Base-by-base conservation (phyloP, 1,140 invertebrate genomes). In the Drosophila punjabiensis region DNA sequence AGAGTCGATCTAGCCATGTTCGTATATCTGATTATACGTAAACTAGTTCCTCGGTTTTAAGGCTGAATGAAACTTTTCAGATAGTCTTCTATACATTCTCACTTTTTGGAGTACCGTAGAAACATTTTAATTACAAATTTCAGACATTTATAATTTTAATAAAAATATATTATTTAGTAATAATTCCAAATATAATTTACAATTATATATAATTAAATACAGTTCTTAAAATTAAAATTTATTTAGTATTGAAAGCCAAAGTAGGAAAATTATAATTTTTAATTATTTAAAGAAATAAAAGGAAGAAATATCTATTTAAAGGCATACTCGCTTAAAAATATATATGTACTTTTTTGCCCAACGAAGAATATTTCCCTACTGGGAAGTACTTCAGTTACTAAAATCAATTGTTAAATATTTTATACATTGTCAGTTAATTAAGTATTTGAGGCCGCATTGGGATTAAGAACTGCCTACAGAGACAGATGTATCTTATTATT, bases 391-490 rank as follows among this genome's bases (percentile, higher is more conserved):
- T 37, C 13, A 14, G 7, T 20, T 35, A 13, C 18, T 55, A 8
- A 11, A 24, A 5, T 47, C 33, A 18, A 43, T 1, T 3, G 16
- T 35, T n/a, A 16, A 20, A 13, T 32, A 64, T 28, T 61, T 33
- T n/a, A 33, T 66, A 61, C 30, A 66, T 24, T 66, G 1, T 3
- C 11, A 37, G 16, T 14, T 43, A 32, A 5, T 18, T 37, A 62
- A 66, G 63, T 66, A 33, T 43, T 43, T 33, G 1, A 10, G 39
- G 39, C 37, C 64, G 58, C 63, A 65, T 24, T 41, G 63, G 37
- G 3, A 41, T 62, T 30, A 37, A 6, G 18, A 35, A 11, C 50
- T 50, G 24, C 4, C 14, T 18, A 45, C 10, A 10, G 18, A 20
- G n/a, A 33, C 14, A 18, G 18, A 18, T 14, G 28, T 32, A 4